Evolutionary conservation across 2,113 vertebrate species (phyloP).

Genomic region (Rhynchopsitta pachyrhyncha): DNA sequence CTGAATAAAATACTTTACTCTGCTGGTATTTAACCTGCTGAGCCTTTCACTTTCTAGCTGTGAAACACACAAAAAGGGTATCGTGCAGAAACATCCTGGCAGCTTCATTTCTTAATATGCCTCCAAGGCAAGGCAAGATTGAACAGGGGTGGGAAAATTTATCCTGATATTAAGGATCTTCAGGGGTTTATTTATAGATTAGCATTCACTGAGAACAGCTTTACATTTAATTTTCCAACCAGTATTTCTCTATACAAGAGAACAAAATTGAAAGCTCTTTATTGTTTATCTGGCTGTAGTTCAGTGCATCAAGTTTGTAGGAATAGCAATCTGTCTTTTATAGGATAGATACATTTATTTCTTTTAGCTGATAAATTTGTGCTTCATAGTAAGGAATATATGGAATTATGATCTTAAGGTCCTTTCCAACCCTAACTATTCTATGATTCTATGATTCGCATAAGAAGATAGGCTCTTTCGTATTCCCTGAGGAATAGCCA

Average conservation of each 20-base stretch:
- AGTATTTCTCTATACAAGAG: background rate
- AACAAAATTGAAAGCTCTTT: background rate
- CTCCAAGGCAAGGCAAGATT: conserved; percentile 43
- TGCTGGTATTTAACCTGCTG: conserved; percentile 70
- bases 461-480: background rate
- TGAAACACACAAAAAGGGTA: conserved; percentile 62
- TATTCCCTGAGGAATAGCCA: background rate
- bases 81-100: conserved; percentile 38
- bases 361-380: background rate
- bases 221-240: background rate
- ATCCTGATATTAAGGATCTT: background rate
- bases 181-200: background rate
- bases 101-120: conserved; percentile 47
- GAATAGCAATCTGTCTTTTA: background rate
- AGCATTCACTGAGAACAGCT: background rate
- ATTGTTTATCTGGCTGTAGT: background rate
- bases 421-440: no score
- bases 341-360: background rate
- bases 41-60: conserved; percentile 69
- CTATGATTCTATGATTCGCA: background rate
- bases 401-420: background rate
- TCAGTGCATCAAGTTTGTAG: background rate
- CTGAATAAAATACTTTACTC: conserved; percentile 70
- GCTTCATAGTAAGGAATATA: background rate
- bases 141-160: conserved; percentile 33